A percentile compares a stretch with the other conserved stretches of the same genome.
Conservation (phyloP, 2,797 vertebrate genomes). For the Rhodeus uyekii region DNA sequence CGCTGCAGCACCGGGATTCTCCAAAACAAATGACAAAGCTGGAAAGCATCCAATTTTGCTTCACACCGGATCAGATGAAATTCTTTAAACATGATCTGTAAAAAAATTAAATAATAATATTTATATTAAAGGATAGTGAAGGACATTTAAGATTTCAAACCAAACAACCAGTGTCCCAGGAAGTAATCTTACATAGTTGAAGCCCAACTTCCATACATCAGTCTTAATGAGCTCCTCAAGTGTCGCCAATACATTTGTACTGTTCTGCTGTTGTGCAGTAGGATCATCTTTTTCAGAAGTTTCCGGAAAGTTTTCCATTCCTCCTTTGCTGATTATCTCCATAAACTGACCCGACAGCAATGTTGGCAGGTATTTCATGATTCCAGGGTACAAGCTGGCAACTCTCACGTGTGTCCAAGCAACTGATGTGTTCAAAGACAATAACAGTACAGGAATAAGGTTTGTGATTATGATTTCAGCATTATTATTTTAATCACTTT, state of each 20-base stretch:
- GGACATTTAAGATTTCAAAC: neutral
- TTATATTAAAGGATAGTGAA: neutral
- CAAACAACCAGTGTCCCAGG: neutral
- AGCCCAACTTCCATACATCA: slow-evolving; percentile 78
- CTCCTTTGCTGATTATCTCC: slow-evolving; percentile 55
- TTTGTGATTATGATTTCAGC: neutral
- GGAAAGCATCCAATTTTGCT: slow-evolving; percentile 70
- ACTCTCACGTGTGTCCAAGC: slow-evolving; percentile 63
- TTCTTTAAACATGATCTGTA: slow-evolving; percentile 75
- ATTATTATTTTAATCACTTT: neutral
- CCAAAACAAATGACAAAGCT: slow-evolving; percentile 68
- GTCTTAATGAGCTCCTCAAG: slow-evolving; percentile 74
- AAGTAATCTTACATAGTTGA: slow-evolving; percentile 46
- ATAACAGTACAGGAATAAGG: neutral
- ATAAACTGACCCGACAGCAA: slow-evolving; percentile 79
- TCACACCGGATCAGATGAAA: slow-evolving; percentile 74
- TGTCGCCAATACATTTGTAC: slow-evolving; percentile 32
- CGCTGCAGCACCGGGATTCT: slow-evolving; percentile 72
- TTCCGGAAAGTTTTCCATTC: neutral
- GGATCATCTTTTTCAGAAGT: neutral
- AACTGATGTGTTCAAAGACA: slow-evolving; percentile 61
- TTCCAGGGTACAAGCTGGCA: slow-evolving; percentile 69
- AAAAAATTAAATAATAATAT: neutral
- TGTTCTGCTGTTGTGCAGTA: neutral
- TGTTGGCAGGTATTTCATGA: slow-evolving; percentile 77